These are phyloP conservation scores for Rhynchonycteris naso DNA, from an alignment of 2,797 vertebrate genomes.

Conservation along the genomic window DNA sequence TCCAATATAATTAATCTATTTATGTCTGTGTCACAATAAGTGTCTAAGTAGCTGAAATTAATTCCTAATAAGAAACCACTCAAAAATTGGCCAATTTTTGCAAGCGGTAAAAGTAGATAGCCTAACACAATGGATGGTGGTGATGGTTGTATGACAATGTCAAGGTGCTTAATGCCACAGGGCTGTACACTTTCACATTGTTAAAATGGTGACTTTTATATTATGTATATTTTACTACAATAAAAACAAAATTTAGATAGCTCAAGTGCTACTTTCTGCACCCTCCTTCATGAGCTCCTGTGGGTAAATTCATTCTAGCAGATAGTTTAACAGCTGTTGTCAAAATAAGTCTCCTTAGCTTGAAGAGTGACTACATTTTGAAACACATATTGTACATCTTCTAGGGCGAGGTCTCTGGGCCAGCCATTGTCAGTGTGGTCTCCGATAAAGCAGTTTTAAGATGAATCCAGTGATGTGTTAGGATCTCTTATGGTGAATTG, in stretches of 20 bases:
- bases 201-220: neutral
- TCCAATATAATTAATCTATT: neutral
- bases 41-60: neutral
- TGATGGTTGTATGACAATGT: too few species aligned
- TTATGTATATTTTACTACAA: neutral
- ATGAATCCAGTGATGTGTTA: slow-evolving; percentile 13
- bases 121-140: neutral
- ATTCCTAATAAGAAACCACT: slow-evolving; percentile 27
- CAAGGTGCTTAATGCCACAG: neutral
- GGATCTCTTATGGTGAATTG: neutral
- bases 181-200: neutral
- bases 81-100: neutral
- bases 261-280: neutral
- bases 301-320: slow-evolving; percentile 16
- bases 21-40: neutral
- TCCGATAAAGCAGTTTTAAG: neutral
- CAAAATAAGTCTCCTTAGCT: slow-evolving; percentile 35
- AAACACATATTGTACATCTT: neutral
- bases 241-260: neutral
- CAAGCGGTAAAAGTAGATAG: neutral
- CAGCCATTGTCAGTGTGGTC: neutral
- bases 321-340: neutral
- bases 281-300: neutral
- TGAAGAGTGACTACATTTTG: neutral
- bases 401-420: neutral